Evolutionary conservation across 2,888 invertebrate species (phyloP).

Genomic region (Ectobius pallidus): DNA sequence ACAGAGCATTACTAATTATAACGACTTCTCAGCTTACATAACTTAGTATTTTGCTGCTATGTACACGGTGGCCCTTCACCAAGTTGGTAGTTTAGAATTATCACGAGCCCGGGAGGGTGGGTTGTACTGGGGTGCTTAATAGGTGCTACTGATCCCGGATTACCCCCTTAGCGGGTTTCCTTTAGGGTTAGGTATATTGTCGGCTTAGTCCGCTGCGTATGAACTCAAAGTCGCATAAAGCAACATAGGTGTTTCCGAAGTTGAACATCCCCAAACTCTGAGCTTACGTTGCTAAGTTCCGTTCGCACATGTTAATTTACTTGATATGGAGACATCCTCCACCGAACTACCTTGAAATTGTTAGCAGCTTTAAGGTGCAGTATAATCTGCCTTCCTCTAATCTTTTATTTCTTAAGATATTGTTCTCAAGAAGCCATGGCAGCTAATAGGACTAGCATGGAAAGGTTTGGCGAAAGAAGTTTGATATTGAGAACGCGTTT

Average conservation of each 20-base stretch:
- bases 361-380: too few relatives aligned
- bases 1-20: too few relatives aligned
- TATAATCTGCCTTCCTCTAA: too few relatives aligned
- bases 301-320: background rate
- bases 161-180: constrained; percentile 30
- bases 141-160: constrained; percentile 28
- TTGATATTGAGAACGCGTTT: too few relatives aligned
- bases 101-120: background rate
- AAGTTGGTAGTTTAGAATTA: constrained; percentile 1
- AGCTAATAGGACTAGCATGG: too few relatives aligned
- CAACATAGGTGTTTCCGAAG: background rate
- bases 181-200: constrained; percentile 17
- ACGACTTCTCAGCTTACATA: too few relatives aligned
- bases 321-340: background rate
- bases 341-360: too few relatives aligned
- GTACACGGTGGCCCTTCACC: background rate
- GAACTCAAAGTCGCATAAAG: background rate
- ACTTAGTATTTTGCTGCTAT: constrained; percentile 14
- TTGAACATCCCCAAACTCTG: background rate
- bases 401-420: too few relatives aligned
- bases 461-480: too few relatives aligned
- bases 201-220: constrained; percentile 1
- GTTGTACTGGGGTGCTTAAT: background rate
- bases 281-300: background rate
- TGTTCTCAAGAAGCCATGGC: too few relatives aligned